Base-by-base conservation (phyloP, 2,113 vertebrate species). In the Rhynchomys soricoides region DNA sequence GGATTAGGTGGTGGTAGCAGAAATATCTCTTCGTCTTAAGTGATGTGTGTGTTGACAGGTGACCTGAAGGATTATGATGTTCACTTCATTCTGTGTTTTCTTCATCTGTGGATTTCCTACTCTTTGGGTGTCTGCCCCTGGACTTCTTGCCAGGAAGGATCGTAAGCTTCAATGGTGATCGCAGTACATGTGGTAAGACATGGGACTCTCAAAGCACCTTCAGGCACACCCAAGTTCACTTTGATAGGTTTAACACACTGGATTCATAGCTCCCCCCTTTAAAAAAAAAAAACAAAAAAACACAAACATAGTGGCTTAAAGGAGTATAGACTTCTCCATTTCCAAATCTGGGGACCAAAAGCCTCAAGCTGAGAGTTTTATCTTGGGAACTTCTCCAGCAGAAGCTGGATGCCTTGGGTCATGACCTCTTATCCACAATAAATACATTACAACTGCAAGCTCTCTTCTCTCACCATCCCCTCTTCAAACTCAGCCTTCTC, bases 111-210 rank as follows among this genome's bases (percentile, higher is more conserved):
- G 87, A 21, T 94, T 87, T 81, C 55, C 91, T 82, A 16, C 4
- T 78, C 21, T 78, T 48, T 87, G 82, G 31, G 1, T 50, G 8
- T 52, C 50, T 71, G 6, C 75, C 43, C 90, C 74, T 97, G 43
- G 43, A 40, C 48, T 74, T 91, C 59, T 87, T 74, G 86, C 40
- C 34, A 86, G 85, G 52, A 59, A 85, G 31, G 40, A 43, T 74
- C 62, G 37, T 81, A 94, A 26, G 24, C 21, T 6, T 31, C 40
- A 43, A 12, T 12, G 7, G 5, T 62, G 82, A 93, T 68, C 55
- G 55, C n/a, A 52, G 8, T 59, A 66, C 52, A 87, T 82, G 86
- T 75, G 89, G 93, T 50, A 91, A 95, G 88, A 91, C 45, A 50
- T 5, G 66, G 34, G 43, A 4, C 12, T 91, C 66, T 68, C 24